Base-by-base conservation (phyloP, 1,140 invertebrate species). In the Orius insidiosus region DNA sequence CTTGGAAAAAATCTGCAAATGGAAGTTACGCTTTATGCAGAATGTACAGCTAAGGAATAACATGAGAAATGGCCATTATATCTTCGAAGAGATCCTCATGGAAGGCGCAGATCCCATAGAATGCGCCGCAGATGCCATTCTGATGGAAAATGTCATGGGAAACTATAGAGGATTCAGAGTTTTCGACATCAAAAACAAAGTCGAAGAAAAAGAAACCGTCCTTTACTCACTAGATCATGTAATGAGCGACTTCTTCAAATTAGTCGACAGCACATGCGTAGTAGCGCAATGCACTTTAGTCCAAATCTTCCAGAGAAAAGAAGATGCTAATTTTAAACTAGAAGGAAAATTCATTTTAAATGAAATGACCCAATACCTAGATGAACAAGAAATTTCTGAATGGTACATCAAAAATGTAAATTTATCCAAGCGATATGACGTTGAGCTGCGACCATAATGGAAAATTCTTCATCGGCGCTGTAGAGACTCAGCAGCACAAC, bases 231-330 rank as follows among this genome's bases (percentile, higher is more conserved):
- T 53, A 4, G 11, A 43, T 4, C 45, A 50, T 15, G 36, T 49
- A 35, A 33, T 38, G 16, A 9, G 40, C n/a, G 40, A 53, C 35
- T 47, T 44, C 11, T 53, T 50, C 32, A 44, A 53, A 45, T 13
- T 50, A 5, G 9, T 18, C 41, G 33, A 45, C 18, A 36, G 46
- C 34, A 39, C 32, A 14, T 31, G 48, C 11, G 38, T 53, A 6
- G 35, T 53, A 2, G 46, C 48, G 13, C 52, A 53, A 16, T 53
- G 52, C 35, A 53, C 46, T 5, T 37, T 53, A 3, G 31, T 53
- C 4, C 52, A 53, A 48, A 43, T 53, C 3, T 53, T 37, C 16
- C 10, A n/a, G 2, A 45, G 37, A 19, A 31, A 33, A 30, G 45
- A 41, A 8, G 19, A 50, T 9, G 35, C 34, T 0, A 33, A 39